Conservation (phyloP, 2,113 vertebrate species). For the Saguinus midas region DNA sequence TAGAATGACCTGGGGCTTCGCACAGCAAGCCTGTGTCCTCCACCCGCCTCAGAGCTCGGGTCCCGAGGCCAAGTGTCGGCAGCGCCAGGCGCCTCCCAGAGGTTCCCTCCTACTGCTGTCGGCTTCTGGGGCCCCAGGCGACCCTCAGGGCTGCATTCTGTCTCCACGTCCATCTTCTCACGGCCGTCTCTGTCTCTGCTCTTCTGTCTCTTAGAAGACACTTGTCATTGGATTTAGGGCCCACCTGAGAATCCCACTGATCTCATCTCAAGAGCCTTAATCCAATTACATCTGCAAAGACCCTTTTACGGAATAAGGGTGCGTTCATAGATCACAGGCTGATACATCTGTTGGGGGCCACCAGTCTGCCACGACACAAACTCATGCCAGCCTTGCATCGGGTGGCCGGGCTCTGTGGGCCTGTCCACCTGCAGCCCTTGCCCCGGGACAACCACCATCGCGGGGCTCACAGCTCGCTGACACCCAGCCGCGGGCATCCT, state of each 20-base stretch:
- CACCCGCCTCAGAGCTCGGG: neutral
- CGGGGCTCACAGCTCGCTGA: neutral
- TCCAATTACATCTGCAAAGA: neutral
- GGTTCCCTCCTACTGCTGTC: neutral
- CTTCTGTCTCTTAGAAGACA: neutral
- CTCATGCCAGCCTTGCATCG: accelerated
- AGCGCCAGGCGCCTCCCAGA: neutral
- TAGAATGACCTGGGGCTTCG: neutral
- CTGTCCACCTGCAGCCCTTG: neutral
- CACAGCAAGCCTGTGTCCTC: accelerated
- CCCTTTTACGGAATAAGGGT: neutral
- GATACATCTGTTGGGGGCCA: neutral
- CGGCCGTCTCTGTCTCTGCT: too few relatives aligned
- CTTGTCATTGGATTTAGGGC: neutral
- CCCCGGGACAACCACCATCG: neutral
- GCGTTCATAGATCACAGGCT: accelerated
- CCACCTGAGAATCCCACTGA: neutral
- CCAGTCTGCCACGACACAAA: accelerated
- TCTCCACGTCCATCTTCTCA: neutral
- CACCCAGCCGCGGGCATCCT: neutral
- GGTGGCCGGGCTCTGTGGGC: neutral
- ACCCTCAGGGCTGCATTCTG: accelerated
- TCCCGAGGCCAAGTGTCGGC: neutral
- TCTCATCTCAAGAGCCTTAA: neutral
- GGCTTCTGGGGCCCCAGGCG: accelerated